Evolutionary conservation across 1,140 invertebrate genomes (phyloP).

Genomic region (Lordiphosa mommai): DNA sequence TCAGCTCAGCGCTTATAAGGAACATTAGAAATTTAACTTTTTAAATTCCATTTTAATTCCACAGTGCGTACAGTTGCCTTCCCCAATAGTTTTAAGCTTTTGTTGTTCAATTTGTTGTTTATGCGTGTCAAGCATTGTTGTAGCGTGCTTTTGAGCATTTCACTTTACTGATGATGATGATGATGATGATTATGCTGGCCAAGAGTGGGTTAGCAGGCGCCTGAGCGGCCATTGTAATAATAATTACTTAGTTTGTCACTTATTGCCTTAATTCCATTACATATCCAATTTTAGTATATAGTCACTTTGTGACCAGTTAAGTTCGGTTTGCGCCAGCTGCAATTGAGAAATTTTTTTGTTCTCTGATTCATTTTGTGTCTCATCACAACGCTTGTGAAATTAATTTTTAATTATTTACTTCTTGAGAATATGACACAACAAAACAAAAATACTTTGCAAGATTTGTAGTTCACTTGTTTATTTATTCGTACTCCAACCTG

Average conservation of each 20-base stretch:
- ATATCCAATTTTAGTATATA: constrained; percentile 1
- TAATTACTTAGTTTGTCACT: constrained; percentile 12
- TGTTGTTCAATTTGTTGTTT: constrained; percentile 22
- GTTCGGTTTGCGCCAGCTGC: constrained; percentile 26
- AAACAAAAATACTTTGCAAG: constrained; percentile 8
- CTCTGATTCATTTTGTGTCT: constrained; percentile 22
- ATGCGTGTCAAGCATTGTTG: constrained; percentile 31
- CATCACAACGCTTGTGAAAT: constrained; percentile 17
- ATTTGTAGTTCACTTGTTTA: constrained; percentile 24
- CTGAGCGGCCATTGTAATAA: neutral
- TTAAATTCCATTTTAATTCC: neutral
- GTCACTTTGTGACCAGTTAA: constrained; percentile 27
- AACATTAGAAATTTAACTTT: no score
- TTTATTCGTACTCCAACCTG: constrained; percentile 19
- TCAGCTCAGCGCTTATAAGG: no score
- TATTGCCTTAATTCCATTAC: constrained; percentile 33
- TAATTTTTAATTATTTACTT: constrained; percentile 34
- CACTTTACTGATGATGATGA: constrained; percentile 10
- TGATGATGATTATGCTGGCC: constrained; percentile 18
- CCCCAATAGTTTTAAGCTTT: neutral
- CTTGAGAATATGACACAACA: constrained; percentile 23
- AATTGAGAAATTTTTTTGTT: constrained; percentile 14
- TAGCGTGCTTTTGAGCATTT: constrained; percentile 45
- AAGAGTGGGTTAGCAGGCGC: neutral
- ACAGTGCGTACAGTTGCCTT: neutral